Percentiles rank a stretch among this genome's conserved stretches.
phyloP scores from a whole-genome alignment of 2,113 vertebrate species.

The Ovis canadensis region DNA sequence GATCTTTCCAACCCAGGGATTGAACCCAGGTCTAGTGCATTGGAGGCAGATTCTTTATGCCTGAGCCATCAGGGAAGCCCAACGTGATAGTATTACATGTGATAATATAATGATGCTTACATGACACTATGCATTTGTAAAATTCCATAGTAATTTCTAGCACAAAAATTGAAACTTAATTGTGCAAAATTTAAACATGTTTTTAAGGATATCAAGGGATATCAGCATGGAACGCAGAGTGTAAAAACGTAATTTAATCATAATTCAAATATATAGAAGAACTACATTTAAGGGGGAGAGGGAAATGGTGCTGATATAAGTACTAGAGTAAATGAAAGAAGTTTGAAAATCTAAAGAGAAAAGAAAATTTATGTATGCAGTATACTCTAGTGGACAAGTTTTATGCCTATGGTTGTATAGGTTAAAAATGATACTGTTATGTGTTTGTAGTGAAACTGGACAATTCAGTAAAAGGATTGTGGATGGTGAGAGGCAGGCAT shows the following conservation, averaged over 20 bases:
- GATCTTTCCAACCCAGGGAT: neutral
- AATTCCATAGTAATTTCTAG: neutral
- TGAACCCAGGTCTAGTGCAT: neutral
- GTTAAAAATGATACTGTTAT: neutral
- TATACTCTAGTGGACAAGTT: neutral
- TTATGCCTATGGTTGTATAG: neutral
- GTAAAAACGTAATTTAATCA: neutral
- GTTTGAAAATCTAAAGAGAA: neutral
- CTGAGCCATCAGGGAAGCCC: neutral
- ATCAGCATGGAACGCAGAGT: neutral
- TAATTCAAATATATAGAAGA: neutral
- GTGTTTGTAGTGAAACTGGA: neutral
- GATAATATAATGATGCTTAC: neutral
- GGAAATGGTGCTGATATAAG: neutral
- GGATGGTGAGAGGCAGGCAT: neutral
- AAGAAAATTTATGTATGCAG: neutral
- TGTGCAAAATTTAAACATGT: neutral
- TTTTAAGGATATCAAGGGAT: neutral
- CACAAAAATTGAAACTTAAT: neutral
- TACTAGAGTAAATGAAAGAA: neutral
- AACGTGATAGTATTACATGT: neutral
- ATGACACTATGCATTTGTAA: neutral
- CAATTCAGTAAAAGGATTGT: neutral
- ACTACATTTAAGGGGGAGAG: neutral
- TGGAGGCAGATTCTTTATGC: fast-evolving